Conservation (phyloP, 2,113 vertebrate genomes). For the Gorilla gorilla region DNA sequence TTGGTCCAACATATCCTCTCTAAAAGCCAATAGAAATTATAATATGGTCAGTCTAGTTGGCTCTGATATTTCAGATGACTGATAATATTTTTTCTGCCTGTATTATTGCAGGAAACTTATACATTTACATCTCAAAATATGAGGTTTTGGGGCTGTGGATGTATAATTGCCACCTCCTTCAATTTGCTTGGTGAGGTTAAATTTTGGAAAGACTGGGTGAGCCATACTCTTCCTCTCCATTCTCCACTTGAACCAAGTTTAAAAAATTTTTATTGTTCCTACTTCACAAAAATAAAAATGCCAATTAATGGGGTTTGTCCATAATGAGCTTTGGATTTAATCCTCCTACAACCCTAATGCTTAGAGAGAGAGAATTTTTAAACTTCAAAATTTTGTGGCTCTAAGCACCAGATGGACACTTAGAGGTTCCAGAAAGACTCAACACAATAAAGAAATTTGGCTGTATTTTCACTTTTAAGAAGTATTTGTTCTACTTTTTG, state of each 20-base stretch:
- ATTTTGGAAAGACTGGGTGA: background rate
- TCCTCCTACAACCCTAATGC: background rate
- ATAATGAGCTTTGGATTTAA: background rate
- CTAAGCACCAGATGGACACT: background rate
- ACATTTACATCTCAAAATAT: background rate
- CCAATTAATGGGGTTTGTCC: background rate
- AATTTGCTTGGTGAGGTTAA: background rate
- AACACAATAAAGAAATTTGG: background rate
- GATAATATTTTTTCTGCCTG: too few species aligned
- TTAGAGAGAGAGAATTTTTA: background rate
- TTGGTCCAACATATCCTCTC: background rate
- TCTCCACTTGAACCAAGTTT: background rate
- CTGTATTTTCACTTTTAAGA: conserved; percentile 37
- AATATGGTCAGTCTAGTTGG: background rate
- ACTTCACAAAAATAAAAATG: background rate
- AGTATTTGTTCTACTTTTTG: conserved; percentile 29
- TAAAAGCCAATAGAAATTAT: background rate
- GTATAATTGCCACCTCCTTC: background rate
- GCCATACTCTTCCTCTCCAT: background rate
- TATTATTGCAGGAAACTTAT: background rate
- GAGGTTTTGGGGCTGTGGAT: background rate
- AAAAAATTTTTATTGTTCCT: background rate
- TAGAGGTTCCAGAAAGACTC: background rate
- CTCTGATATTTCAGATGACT: background rate
- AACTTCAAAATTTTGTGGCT: background rate